Evolutionary conservation across 2,888 invertebrate species (phyloP).

Genomic region (Scaptomyza reducta): DNA sequence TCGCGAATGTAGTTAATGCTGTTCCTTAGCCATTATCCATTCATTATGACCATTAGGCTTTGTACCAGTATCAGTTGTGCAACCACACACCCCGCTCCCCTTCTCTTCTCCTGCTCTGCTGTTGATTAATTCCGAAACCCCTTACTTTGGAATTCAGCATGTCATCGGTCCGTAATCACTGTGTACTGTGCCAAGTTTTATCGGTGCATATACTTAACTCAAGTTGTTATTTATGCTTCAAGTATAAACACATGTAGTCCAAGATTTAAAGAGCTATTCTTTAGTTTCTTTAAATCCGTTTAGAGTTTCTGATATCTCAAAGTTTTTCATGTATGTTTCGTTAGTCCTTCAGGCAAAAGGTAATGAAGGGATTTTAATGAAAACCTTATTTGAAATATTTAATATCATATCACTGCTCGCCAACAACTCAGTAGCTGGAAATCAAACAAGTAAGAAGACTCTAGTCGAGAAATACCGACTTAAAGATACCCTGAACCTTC

Average conservation of each 20-base stretch:
- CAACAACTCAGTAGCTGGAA: no score
- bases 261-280: no score
- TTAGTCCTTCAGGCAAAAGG: no score
- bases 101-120: not conserved
- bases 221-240: not conserved
- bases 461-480: no score
- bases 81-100: not conserved
- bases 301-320: no score
- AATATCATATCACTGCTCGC: no score
- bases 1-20: constrained; percentile 77
- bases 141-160: constrained; percentile 12
- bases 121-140: constrained; percentile 45
- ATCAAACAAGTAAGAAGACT: no score
- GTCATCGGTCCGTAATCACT: constrained; percentile 38
- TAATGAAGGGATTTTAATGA: no score
- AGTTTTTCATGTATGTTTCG: no score
- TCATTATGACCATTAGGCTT: constrained; percentile 81
- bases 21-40: constrained; percentile 74
- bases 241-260: not conserved
- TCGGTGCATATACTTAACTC: not conserved
- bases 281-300: no score
- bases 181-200: not conserved
- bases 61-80: constrained; percentile 37
- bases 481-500: no score
- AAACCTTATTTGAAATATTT: no score